Conservation (phyloP, 1,140 invertebrate species). For the Lysiphlebus fabarum region DNA sequence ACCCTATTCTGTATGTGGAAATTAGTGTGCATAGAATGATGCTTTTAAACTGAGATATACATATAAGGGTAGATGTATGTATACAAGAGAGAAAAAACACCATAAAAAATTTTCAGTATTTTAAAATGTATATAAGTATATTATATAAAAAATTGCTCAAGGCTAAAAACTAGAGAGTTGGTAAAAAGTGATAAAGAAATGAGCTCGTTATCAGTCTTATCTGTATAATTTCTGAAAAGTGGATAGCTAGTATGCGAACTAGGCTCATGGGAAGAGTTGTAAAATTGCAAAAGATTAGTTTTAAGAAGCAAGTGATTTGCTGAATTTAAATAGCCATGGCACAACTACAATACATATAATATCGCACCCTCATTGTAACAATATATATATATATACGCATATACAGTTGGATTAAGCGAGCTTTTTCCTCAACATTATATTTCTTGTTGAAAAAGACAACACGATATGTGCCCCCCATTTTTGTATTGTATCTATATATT, state of each 20-base stretch:
- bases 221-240: slow-evolving; percentile 42
- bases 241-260: slow-evolving; percentile 26
- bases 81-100: neutral
- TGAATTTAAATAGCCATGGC: slow-evolving; percentile 54
- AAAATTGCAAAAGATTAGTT: neutral
- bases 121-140: no score
- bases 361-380: no score
- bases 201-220: slow-evolving; percentile 37
- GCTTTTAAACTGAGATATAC: neutral
- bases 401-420: no score
- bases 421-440: no score
- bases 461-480: no score
- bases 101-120: no score
- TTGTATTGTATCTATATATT: slow-evolving; percentile 20
- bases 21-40: no score
- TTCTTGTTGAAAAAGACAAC: no score
- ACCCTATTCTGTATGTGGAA: no score
- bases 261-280: slow-evolving; percentile 4
- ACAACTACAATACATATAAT: no score
- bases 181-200: slow-evolving; percentile 13
- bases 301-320: slow-evolving; percentile 40
- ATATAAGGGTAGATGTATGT: neutral
- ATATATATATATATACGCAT: no score
- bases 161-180: neutral
- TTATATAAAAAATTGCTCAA: neutral